Base-by-base conservation (phyloP, 2,797 vertebrate genomes). In the Rhinoraja longicauda region DNA sequence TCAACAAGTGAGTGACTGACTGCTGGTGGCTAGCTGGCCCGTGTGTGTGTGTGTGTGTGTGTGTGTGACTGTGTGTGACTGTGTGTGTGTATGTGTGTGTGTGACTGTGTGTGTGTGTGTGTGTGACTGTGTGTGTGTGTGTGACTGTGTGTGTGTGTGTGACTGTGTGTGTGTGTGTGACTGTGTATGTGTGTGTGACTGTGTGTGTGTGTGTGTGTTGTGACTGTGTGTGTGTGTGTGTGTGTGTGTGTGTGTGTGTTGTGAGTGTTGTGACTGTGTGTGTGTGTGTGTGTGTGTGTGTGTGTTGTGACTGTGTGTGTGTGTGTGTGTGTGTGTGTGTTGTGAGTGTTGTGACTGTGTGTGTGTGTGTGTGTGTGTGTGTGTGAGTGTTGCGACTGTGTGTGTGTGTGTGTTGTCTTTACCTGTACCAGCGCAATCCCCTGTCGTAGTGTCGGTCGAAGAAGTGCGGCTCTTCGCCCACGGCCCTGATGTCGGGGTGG, bases 401-500 rank as follows among this genome's bases (percentile, higher is more conserved):
- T n/a, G n/a, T n/a, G n/a, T n/a, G n/a, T n/a, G n/a, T n/a, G n/a
- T n/a, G n/a, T n/a, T 3, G 53, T 24, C 59, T 97, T 95, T 97
- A 99, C 99, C 98, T 97, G 98, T 99, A 99, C 99, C 99, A 99
- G 94, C 98, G 98, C 95, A 99, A 96, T 91, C 99, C 99, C 94
- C 97, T 98, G 90, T 99, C 97, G 96, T 99, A 99, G 97, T 99
- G 97, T 96, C 99, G 97, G 95, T 99, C 99, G 96, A 99, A 99
- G 97, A 99, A 99, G 95, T 99, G 99, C 15, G 99, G 99, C 96
- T 99, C 99, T 26, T 98, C 98, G 3, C 99, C 99, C 93, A 99
- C 98, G 7, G 99, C 99, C 94, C 99, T 97, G 94, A 99, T 98
- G 95, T 99, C 98, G 93, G 99, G 98, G 94, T 99, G 99, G 62